Base-by-base conservation (phyloP, 2,797 vertebrate genomes). In the Amblyopsis hoosieri region DNA sequence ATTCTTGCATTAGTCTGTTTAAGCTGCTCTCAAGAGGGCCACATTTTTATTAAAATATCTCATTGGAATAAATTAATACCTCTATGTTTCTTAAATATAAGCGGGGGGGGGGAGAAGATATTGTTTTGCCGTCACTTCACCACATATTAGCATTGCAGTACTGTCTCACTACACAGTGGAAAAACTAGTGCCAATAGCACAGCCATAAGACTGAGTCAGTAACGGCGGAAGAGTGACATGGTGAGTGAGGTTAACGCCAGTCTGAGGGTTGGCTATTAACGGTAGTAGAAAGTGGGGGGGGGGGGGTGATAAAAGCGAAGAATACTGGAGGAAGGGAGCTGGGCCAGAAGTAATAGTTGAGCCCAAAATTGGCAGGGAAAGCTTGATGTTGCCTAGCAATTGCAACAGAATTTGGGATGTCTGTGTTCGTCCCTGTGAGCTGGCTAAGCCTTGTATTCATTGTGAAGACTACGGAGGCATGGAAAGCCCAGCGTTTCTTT, bases 331-430 rank as follows among this genome's bases (percentile, higher is more conserved):
- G 17, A 13, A 42, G 11, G 11, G 13, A 10, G 48, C 4, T 10
- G 58, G 19, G n/a, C 45, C 12, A 12, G 10, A 19, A 51, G 54
- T 33, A 68, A 23, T 45, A 62, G 46, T 49, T 12, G 12, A 54
- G 62, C 23, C 53, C 66, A 49, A 77, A 75, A 74, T 76, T 48
- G 2, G 45, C 4, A 46, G 54, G 66, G 61, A 31, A 12, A 13
- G 23, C 49, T 45, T 37, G 56, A 63, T 55, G 82, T 87, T 84
- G 80, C 76, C 76, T 63, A 77, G 83, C 77, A 79, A 70, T 49
- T 78, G 56, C 53, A 62, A 4, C 12, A 42, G 56, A 63, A 50
- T 52, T 72, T 78, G 85, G 48, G 23, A 5, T 57, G 37, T 57
- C 15, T 53, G 37, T 48, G 45, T 58, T 23, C 47, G 14, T 62